Conservation (phyloP, 2,113 vertebrate genomes). For the Polypterus bichir region DNA sequence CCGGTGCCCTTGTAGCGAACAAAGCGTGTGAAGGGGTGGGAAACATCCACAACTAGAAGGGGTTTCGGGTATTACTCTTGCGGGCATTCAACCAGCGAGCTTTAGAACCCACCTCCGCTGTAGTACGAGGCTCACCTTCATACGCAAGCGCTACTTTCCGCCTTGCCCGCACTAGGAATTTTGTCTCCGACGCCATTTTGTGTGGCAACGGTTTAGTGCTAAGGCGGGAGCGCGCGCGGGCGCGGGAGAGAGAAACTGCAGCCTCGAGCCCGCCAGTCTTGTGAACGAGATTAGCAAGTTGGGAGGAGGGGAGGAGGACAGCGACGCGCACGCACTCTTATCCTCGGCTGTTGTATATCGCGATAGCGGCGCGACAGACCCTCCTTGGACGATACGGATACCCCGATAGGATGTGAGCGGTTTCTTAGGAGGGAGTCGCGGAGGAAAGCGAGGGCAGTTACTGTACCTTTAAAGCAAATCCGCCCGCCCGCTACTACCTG, state of each 20-base stretch:
- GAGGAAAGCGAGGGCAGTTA: background rate
- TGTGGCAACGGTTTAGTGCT: conserved; percentile 38
- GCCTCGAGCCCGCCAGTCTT: conserved; percentile 35
- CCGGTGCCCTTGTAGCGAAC: too few relatives aligned
- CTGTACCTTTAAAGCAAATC: background rate
- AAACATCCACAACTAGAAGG: too few relatives aligned
- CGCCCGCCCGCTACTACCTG: background rate
- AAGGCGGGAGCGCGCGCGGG: conserved; percentile 20
- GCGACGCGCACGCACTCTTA: too few relatives aligned
- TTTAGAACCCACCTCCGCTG: too few relatives aligned
- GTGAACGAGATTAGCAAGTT: conserved; percentile 27
- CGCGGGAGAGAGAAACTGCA: conserved; percentile 39
- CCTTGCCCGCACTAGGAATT: conserved; percentile 18
- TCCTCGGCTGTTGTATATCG: conserved; percentile 26
- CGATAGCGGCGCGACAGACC: conserved; percentile 28
- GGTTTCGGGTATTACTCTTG: too few relatives aligned
- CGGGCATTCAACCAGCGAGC: too few relatives aligned
- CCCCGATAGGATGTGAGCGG: conserved; percentile 1
- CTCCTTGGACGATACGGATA: conserved; percentile 9
- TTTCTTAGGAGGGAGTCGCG: conserved; percentile 1
- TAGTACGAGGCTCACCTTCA: too few relatives aligned
- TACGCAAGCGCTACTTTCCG: too few relatives aligned
- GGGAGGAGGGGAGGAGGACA: conserved; percentile 24
- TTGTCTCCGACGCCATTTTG: conserved; percentile 67
- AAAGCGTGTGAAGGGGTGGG: too few relatives aligned